Conservation (phyloP, 30 jellyfish, hydroid and myxozoan genomes). For the Hydractinia echinata region DNA sequence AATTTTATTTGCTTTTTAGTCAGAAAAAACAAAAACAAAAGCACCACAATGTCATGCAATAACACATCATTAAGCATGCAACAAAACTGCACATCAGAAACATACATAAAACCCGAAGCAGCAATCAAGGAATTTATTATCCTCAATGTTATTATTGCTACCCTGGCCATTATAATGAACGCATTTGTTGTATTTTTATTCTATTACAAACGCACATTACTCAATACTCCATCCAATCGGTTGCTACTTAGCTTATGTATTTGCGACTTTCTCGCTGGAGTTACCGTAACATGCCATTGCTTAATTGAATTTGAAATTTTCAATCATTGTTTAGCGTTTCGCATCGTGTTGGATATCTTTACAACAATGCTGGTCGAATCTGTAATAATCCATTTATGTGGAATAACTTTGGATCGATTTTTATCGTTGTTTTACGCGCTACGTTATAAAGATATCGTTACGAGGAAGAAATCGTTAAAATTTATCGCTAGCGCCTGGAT, state of each 20-base stretch:
- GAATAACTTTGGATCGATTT: slow-evolving; percentile 27
- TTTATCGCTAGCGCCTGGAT: slow-evolving; percentile 16
- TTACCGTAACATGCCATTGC: background rate
- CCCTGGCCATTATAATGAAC: background rate
- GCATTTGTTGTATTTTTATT: slow-evolving; percentile 10
- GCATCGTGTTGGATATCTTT: background rate
- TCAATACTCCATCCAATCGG: slow-evolving; percentile 27
- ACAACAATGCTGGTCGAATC: slow-evolving; percentile 14
- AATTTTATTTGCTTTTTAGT: background rate
- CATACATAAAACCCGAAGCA: no score
- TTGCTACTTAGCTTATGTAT: slow-evolving; percentile 9
- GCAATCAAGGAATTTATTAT: background rate
- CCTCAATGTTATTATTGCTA: background rate
- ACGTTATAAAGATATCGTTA: slow-evolving; percentile 18
- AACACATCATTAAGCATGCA: no score
- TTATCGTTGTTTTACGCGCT: slow-evolving; percentile 21
- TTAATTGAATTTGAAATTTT: no score
- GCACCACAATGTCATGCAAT: no score
- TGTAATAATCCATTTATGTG: slow-evolving; percentile 21
- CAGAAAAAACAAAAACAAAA: no score
- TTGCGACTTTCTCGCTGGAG: slow-evolving; percentile 22
- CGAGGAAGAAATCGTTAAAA: slow-evolving; percentile 10
- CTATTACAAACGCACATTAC: slow-evolving; percentile 9
- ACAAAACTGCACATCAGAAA: no score
- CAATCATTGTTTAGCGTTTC: no score